Conservation (phyloP, 2,113 vertebrate genomes). For the Chaetura pelagica region DNA sequence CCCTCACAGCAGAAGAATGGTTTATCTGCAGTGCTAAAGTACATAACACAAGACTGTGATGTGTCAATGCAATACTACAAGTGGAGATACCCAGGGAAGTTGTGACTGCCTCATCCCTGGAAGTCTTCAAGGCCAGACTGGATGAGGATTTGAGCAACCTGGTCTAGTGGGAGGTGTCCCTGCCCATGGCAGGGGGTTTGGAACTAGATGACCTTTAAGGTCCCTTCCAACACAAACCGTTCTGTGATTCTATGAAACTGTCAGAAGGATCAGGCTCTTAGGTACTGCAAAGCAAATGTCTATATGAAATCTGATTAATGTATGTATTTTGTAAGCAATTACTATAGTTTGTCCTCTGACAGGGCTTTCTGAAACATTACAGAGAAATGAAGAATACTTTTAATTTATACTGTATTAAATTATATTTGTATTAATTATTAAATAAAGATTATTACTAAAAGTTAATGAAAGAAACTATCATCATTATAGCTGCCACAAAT, state of each 20-base stretch:
- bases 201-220: too few relatives aligned
- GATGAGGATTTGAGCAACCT: too few relatives aligned
- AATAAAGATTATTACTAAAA: slow-evolving; percentile 67
- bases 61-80: not conserved
- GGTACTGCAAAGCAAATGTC: not conserved
- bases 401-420: slow-evolving; percentile 60
- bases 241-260: not conserved
- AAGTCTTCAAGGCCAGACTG: too few relatives aligned
- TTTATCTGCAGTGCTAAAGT: not conserved
- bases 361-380: slow-evolving; percentile 29
- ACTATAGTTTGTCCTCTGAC: not conserved
- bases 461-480: slow-evolving; percentile 60
- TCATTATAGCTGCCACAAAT: slow-evolving; percentile 60
- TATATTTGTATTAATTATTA: slow-evolving; percentile 65
- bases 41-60: not conserved
- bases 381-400: slow-evolving; percentile 66
- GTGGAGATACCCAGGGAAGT: not conserved
- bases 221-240: too few relatives aligned
- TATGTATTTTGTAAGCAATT: slow-evolving; percentile 50
- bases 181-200: too few relatives aligned
- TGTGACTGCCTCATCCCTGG: too few relatives aligned
- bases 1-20: not conserved
- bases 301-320: not conserved
- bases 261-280: not conserved
- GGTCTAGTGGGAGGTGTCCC: too few relatives aligned